These are phyloP conservation scores for Erebia palarica DNA, from an alignment of 2,888 invertebrate species.

Conservation along the genomic window DNA sequence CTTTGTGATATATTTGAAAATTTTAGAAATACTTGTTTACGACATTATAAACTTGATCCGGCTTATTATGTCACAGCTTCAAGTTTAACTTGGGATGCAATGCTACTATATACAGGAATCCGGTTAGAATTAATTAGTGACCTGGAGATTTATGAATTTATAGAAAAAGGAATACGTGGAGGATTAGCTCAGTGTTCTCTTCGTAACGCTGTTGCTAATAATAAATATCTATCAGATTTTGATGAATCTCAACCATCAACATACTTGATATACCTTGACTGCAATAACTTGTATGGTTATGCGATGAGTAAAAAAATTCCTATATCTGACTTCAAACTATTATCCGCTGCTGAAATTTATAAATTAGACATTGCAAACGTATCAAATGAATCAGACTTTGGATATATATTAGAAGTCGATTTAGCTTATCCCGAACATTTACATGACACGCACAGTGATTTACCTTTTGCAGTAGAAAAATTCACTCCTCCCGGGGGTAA, in stretches of 20 bases:
- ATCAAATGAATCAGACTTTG: slow-evolving; percentile 4
- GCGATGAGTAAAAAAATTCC: background rate
- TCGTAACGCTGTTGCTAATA: slow-evolving; percentile 42
- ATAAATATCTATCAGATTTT: slow-evolving; percentile 43
- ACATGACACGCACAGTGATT: background rate
- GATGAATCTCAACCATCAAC: slow-evolving; percentile 25
- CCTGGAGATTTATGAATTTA: slow-evolving; percentile 41
- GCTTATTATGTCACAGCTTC: slow-evolving; percentile 42
- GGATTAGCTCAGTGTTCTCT: slow-evolving; percentile 41
- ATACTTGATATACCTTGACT: background rate
- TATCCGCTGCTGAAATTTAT: background rate
- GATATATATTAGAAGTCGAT: slow-evolving; percentile 3
- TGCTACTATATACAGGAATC: background rate
- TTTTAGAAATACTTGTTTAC: slow-evolving; percentile 41
- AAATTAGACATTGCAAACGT: background rate
- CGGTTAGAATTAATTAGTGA: slow-evolving; percentile 24
- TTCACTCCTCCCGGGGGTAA: slow-evolving; percentile 5
- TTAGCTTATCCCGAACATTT: background rate
- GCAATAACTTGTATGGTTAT: slow-evolving; percentile 1
- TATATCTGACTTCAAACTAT: background rate
- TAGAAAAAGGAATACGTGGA: slow-evolving; percentile 44
- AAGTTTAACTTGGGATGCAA: background rate
- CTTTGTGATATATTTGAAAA: slow-evolving; percentile 47
- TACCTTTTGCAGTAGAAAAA: slow-evolving; percentile 7
- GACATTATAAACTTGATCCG: slow-evolving; percentile 44